Evolutionary conservation across 2,888 invertebrate species (phyloP).

Genomic region (Drosophila formosana): DNA sequence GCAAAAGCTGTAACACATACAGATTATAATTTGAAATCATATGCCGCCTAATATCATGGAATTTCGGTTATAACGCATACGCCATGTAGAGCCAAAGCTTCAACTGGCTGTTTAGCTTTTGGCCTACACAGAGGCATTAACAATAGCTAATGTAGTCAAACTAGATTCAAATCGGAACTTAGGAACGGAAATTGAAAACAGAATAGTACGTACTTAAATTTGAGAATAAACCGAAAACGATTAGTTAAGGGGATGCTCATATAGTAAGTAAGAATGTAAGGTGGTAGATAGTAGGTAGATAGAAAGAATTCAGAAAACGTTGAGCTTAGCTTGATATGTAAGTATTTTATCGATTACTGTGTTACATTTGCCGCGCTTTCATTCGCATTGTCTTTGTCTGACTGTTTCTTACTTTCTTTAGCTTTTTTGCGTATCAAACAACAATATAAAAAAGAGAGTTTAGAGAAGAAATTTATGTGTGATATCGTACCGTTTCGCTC

Average conservation of each 20-base stretch:
- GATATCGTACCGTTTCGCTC: slow-evolving; percentile 97
- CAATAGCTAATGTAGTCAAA: slow-evolving; percentile 21
- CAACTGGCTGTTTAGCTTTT: slow-evolving; percentile 18
- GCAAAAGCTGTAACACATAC: slow-evolving; percentile 38
- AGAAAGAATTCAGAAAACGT: slow-evolving; percentile 52
- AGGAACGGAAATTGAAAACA: slow-evolving; percentile 36
- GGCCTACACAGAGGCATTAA: slow-evolving; percentile 17
- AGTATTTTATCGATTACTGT: slow-evolving; percentile 55
- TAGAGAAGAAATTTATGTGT: slow-evolving; percentile 86
- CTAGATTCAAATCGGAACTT: slow-evolving; percentile 16
- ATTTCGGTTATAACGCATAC: slow-evolving; percentile 45
- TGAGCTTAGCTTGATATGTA: slow-evolving; percentile 48
- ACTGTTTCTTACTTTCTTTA: slow-evolving; percentile 71
- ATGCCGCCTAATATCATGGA: slow-evolving; percentile 23
- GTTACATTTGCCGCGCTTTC: slow-evolving; percentile 62
- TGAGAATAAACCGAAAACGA: slow-evolving; percentile 36
- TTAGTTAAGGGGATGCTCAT: slow-evolving; percentile 61
- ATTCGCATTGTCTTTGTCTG: slow-evolving; percentile 51
- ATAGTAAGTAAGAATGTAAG: slow-evolving; percentile 46
- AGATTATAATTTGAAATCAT: slow-evolving; percentile 23
- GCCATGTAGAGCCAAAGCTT: slow-evolving; percentile 41
- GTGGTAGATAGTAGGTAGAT: slow-evolving; percentile 44
- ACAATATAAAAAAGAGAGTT: slow-evolving; percentile 86
- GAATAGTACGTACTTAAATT: slow-evolving; percentile 25
- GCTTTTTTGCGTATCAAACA: slow-evolving; percentile 83